Base-by-base conservation (phyloP, 2,888 invertebrate species). In the Brenthis ino region DNA sequence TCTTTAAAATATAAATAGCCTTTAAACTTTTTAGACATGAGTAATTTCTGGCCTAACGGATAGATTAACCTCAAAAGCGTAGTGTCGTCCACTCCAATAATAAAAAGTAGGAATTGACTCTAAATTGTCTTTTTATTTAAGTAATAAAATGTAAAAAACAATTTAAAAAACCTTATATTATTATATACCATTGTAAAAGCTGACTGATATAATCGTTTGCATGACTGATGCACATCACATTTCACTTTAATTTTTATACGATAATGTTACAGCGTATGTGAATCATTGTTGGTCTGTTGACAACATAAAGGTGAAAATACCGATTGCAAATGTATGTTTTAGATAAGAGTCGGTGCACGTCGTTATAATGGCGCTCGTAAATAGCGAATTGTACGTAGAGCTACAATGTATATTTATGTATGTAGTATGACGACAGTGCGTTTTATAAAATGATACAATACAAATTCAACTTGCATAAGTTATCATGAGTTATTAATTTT, bases 291-390 rank as follows among this genome's bases (percentile, higher is more conserved):
- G 24, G 54, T 47, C 37, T 63, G 56, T 50, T 70, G 64, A 70
- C 64, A 68, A 67, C 66, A 57, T 61, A 65, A 67, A 72, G 67
- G 69, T 67, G 65, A 70, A 70, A 69, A 71, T 68, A 53, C 67
- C 61, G 75, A 77, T 79, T 74, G 75, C 81, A 83, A 85, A 84
- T 85, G 82, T 81, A 84, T 82, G 83, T 77, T 82, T 81, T 82
- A 85, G 85, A 87, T 89, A 86, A 85, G 81, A 85, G 82, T 65
- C 74, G 78, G 81, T 77, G 81, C 80, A 80, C 81, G 79, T 67
- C 56, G 76, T 72, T 77, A 79, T 87, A 86, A 85, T 84, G 79
- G 78, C 75, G 74, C 75, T 77, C 76, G 78, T 82, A 76, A 80
- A 81, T 78, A 79, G 77, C 78, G 72, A 74, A 66, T 60, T 68